Conservation (phyloP, 1,140 invertebrate genomes). For the Zelostemma sp. region DNA sequence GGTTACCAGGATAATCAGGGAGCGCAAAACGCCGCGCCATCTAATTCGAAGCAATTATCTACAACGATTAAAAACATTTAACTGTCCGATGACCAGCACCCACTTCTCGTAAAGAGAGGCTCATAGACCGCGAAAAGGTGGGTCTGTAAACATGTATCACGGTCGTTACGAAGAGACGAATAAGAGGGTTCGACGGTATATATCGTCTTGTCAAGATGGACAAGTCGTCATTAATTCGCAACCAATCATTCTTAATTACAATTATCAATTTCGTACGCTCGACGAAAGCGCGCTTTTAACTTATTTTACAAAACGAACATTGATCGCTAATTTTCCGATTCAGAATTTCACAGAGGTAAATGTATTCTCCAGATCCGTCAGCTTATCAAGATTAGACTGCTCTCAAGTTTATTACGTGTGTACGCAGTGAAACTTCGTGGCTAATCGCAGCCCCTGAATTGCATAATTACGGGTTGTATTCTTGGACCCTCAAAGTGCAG, state of each 20-base stretch:
- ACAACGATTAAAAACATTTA: constrained; percentile 67
- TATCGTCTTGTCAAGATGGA: constrained; percentile 42
- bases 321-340: too few relatives aligned
- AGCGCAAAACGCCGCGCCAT: constrained; percentile 41
- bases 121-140: constrained; percentile 28
- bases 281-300: too few relatives aligned
- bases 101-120: constrained; percentile 29
- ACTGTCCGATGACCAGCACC: constrained; percentile 57
- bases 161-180: constrained; percentile 44
- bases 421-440: constrained; percentile 37
- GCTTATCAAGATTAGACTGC: constrained; percentile 36
- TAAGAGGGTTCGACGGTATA: constrained; percentile 51
- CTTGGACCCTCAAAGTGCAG: constrained; percentile 23
- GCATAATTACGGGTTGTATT: constrained; percentile 41
- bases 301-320: too few relatives aligned
- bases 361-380: constrained; percentile 33
- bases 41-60: constrained; percentile 65
- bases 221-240: constrained; percentile 32
- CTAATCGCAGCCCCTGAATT: constrained; percentile 47
- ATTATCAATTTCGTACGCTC: constrained; percentile 5
- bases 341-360: too few relatives aligned
- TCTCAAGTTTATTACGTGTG: constrained; percentile 25
- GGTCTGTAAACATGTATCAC: constrained; percentile 44
- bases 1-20: constrained; percentile 53
- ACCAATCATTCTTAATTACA: constrained; percentile 1